Base-by-base conservation (phyloP, 2,113 vertebrate genomes). In the Hyperoodon ampullatus region DNA sequence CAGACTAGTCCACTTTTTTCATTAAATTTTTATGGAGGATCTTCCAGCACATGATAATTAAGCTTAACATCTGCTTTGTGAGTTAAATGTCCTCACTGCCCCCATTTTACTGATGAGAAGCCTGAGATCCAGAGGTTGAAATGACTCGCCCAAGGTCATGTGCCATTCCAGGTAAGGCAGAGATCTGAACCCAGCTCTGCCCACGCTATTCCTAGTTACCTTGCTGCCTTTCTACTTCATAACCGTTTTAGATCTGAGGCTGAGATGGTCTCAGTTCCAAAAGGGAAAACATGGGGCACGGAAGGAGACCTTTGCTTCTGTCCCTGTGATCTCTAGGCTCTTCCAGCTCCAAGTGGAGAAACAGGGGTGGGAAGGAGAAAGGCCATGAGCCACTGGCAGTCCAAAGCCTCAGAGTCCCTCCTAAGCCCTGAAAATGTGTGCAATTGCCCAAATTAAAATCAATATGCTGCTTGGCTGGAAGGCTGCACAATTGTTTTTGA, bases 401-500 rank as follows among this genome's bases (percentile, higher is more conserved):
- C 47, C 24, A 21, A 68, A 91, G 28, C 35, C 61, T 30, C 70
- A n/a, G 5, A 42, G 11, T 58, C 11, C 42, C 83, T 68, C 47
- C 26, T 24, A 85, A 84, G 50, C 90, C 90, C 55, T 81, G n/a
- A 75, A 89, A 93, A 89, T 1, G 12, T 82, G 63, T 55, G 78
- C 92, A 91, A 83, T 44, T 88, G 78, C 63, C 89, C 93, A 95
- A 97, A 98, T 97, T 95, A 97, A 97, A 97, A 98, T 98, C 97
- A 97, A 97, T 98, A 97, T 42, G 65, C 84, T 97, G 92, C 86
- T 98, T 94, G 97, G 94, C 90, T 98, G 94, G 91, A 98, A 98
- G 92, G 33, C 84, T 90, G n/a, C 70, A 2, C 86, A 84, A 95
- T 96, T 94, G 89, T 98, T 98, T 95, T 96, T 96, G 95, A 96